Base-by-base conservation (phyloP, 2,888 invertebrate genomes). In the Philopedon plagiatum region DNA sequence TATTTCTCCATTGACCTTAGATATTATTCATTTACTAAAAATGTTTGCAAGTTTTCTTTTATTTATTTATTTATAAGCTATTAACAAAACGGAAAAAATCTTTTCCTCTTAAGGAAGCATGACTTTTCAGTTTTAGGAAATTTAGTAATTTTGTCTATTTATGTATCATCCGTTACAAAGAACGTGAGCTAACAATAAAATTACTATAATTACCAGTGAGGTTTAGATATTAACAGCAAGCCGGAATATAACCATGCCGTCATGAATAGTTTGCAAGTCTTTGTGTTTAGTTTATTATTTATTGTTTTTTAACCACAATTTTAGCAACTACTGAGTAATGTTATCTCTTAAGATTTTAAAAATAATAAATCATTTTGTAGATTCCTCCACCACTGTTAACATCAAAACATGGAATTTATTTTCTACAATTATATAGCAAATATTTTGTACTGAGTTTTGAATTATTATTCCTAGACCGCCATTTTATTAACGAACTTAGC, bases 121-220 rank as follows among this genome's bases (percentile, higher is more conserved):
- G 62, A 63, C 62, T 29, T 46, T n/a, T 13, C 5, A 46, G 18
- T 63, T 63, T 44, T 63, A 18, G 15, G 49, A 51, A 51, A 23
- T 19, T 49, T 51, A 51, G 49, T 63, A 63, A 37, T 63, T 63
- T 51, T 63, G 29, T 63, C 62, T 63, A 63, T 51, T 63, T 63
- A 63, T 51, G 62, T 49, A 63, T 63, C 62, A 63, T 63, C 62
- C 62, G 49, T 63, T 63, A 63, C 18, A 23, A 21, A 23, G 23
- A 63, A 34, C 62, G 49, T 51, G 62, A 63, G 51, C 15, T 5
- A 11, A 21, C 21, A 18, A 34, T 37, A 37, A 37, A 37, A 15
- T 63, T 51, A 51, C 8, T 29, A 61, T 63, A 37, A 34, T 63
- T 54, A 54, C 51, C 51, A 9, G 9, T 15, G 51, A 29, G 13